Evolutionary conservation across 2,113 vertebrate species (phyloP), one percentile per base, ranked within the genome.

Genomic region (Cairina moschata): DNA sequence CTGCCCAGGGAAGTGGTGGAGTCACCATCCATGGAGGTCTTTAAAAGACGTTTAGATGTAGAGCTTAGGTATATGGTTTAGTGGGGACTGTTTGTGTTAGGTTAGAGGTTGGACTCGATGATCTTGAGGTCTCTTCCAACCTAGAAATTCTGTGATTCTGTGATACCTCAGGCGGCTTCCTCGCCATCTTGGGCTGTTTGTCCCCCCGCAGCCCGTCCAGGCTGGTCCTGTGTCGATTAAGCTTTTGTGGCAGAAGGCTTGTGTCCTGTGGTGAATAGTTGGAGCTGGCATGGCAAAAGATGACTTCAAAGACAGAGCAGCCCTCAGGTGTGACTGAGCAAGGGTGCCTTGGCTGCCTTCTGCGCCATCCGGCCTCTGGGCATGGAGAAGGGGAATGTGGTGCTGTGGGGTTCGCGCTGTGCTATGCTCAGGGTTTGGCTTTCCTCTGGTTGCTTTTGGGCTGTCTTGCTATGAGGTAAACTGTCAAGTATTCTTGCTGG

Each of bases 301-400:
- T 67, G 52, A 7, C 25, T 75, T 76, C 23, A 56, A 62, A 72
- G 52, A 34, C 25, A 0, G 0, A 25, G 21, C 1, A 0, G 9
- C 54, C 20, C 50, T 75, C 3, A 0, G 34, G 54, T 0, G 0
- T n/a, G 54, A 13, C 52, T 55, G n/a, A 11, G 54, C 0, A 0
- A 1, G 1, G 2, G 40, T 77, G 14, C 17, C 17, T 65, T 36
- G 48, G 8, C 58, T 60, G n/a, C 36, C 28, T 14, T 8, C 20
- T 74, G 40, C 55, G 38, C 26, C 0, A 0, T 46, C 23, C 12
- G 22, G 8, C 23, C 28, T 36, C 34, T 68, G 56, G 32, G 58
- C 26, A 15, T 0, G 2, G 10, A 40, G 38, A 28, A 31, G 12
- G 38, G 55, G 31, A 71, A 9, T 0, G 1, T 28, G 72, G 25